Conservation (phyloP, 2,797 vertebrate species). For the Myripristis jacobus region DNA sequence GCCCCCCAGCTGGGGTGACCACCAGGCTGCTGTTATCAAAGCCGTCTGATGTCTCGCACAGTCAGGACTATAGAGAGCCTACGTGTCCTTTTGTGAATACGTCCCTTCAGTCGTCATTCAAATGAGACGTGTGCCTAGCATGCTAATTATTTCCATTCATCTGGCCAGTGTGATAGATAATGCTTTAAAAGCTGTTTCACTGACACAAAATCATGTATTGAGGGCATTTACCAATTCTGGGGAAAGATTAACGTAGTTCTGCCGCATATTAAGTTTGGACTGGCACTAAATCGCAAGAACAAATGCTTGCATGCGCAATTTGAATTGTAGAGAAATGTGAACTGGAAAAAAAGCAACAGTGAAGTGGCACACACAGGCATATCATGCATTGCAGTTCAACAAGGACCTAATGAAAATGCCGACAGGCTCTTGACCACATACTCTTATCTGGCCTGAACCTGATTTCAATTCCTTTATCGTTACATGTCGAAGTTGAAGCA, state of each 20-base stretch:
- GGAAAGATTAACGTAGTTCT: constrained; percentile 23
- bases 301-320: constrained; percentile 7
- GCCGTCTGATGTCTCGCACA: constrained; percentile 63
- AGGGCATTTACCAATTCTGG: constrained; percentile 32
- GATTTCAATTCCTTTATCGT: too few relatives aligned
- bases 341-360: constrained; percentile 15
- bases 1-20: constrained; percentile 68
- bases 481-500: too few relatives aligned
- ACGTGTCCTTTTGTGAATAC: constrained; percentile 61
- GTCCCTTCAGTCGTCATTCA: constrained; percentile 66
- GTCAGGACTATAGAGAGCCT: constrained; percentile 47
- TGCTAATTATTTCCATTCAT: constrained; percentile 63
- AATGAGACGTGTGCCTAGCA: constrained; percentile 45
- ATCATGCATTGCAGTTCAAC: neutral
- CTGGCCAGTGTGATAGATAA: constrained; percentile 32
- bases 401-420: constrained; percentile 2
- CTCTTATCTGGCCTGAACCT: too few relatives aligned
- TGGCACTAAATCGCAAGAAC: neutral
- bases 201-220: constrained; percentile 40
- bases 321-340: constrained; percentile 20
- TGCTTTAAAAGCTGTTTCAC: constrained; percentile 53
- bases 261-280: constrained; percentile 23
- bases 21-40: constrained; percentile 71
- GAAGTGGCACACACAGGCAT: constrained; percentile 6
- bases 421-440: too few relatives aligned